Percentiles rank a stretch among this genome's conserved stretches.
Evolutionary conservation across 2,113 vertebrate genomes (phyloP).

Genomic region (Tachycineta bicolor): DNA sequence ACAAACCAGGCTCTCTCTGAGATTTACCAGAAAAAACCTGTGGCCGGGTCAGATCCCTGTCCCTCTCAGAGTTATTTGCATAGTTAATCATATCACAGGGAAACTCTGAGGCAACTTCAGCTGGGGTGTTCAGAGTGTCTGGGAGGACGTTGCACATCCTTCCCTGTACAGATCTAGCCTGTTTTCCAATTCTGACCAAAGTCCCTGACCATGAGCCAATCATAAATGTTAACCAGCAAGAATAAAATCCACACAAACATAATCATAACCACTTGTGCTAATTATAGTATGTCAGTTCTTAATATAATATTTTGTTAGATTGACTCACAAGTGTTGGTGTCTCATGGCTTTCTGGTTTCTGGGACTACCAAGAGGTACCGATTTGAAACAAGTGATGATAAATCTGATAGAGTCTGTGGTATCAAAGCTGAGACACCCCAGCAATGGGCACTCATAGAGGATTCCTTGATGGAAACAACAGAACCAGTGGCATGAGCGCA

Average conservation of each 20-base stretch:
- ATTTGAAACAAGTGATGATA: not conserved
- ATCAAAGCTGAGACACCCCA: not conserved
- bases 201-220: not conserved
- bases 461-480: not conserved
- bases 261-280: not conserved
- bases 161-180: not conserved
- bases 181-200: not conserved
- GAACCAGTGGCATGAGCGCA: not conserved
- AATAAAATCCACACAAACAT: not conserved
- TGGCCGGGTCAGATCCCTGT: not conserved
- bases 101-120: not conserved
- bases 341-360: not conserved
- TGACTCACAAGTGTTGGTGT: not conserved
- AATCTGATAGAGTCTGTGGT: not conserved
- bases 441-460: not conserved
- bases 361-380: not conserved
- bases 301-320: fast-evolving
- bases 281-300: not conserved
- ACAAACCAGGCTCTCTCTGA: not conserved
- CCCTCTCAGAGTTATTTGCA: not conserved
- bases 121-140: not conserved
- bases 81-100: not conserved
- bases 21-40: not conserved
- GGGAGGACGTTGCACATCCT: not conserved
- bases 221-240: not conserved